Percentiles rank a stretch among this genome's conserved stretches.
These are phyloP conservation scores for Drosophila prostipennis DNA, from an alignment of 2,888 invertebrate genomes.

Conservation along the genomic window DNA sequence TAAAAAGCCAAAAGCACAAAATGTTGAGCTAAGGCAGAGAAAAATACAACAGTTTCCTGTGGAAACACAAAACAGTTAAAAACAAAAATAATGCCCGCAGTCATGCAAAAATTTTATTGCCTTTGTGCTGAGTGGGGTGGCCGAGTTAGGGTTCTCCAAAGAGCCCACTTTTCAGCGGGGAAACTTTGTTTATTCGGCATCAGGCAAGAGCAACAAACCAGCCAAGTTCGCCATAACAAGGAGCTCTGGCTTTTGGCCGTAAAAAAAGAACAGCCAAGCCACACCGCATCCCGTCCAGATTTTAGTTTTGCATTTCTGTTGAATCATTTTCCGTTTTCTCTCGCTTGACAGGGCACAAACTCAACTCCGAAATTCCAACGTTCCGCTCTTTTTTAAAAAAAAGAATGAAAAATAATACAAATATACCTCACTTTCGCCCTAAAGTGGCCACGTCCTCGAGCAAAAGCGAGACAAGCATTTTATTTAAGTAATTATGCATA, in stretches of 20 bases:
- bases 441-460: slow-evolving; percentile 4
- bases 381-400: slow-evolving; percentile 12
- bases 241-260: slow-evolving; percentile 20
- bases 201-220: slow-evolving; percentile 40
- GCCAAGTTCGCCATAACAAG: slow-evolving; percentile 53
- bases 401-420: slow-evolving; percentile 1
- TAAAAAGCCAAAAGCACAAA: slow-evolving; percentile 31
- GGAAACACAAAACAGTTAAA: slow-evolving; percentile 42
- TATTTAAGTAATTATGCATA: slow-evolving; percentile 62
- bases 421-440: slow-evolving; percentile 6
- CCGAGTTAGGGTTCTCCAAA: slow-evolving; percentile 49
- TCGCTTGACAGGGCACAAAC: slow-evolving; percentile 35
- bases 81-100: slow-evolving; percentile 59
- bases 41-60: slow-evolving; percentile 27
- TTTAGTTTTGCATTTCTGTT: slow-evolving; percentile 35
- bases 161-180: slow-evolving; percentile 34
- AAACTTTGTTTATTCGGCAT: slow-evolving; percentile 57
- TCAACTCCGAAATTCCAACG: slow-evolving; percentile 7
- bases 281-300: slow-evolving; percentile 30
- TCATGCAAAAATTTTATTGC: slow-evolving; percentile 59
- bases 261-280: slow-evolving; percentile 24
- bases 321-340: no score
- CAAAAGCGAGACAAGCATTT: slow-evolving; percentile 40
- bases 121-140: slow-evolving; percentile 46
- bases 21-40: neutral